These are phyloP conservation scores for Eutolmus rufibarbis DNA, from an alignment of 2,888 invertebrate genomes.

Conservation along the genomic window DNA sequence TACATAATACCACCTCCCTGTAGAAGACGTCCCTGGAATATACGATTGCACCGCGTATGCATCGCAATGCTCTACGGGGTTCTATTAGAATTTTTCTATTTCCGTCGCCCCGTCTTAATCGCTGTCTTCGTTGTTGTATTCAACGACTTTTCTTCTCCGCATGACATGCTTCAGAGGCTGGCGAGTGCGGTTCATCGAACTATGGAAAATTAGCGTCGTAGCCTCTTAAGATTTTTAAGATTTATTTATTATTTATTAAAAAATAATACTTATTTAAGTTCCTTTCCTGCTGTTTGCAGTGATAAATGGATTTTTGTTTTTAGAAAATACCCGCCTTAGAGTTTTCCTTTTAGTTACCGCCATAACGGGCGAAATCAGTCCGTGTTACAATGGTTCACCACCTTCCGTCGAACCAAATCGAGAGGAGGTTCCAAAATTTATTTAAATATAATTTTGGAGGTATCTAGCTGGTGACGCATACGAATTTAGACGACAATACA, in stretches of 20 bases:
- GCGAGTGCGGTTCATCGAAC: slow-evolving; percentile 35
- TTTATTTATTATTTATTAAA: slow-evolving; percentile 28
- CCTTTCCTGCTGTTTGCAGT: slow-evolving; percentile 2
- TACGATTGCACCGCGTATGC: background rate
- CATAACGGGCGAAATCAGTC: background rate
- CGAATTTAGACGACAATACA: slow-evolving; percentile 21
- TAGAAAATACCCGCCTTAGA: background rate
- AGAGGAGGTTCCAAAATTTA: background rate
- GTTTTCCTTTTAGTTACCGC: background rate
- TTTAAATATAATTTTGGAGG: slow-evolving; percentile 16
- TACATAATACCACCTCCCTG: background rate
- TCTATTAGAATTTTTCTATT: slow-evolving; percentile 33
- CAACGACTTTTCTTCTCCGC: background rate
- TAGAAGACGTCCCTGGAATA: background rate
- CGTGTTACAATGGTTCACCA: background rate
- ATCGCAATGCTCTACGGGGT: background rate
- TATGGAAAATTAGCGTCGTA: slow-evolving; percentile 9
- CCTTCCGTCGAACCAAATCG: background rate
- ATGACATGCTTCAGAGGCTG: slow-evolving; percentile 18
- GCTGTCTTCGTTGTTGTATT: background rate
- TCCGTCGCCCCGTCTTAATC: slow-evolving; percentile 1
- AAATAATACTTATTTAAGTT: background rate
- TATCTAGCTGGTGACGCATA: background rate
- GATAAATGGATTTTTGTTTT: slow-evolving; percentile 28
- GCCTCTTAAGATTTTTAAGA: background rate